Evolutionary conservation across 2,797 vertebrate species (phyloP), one percentile per base, ranked within the genome.

Genomic region (Onychomys arenicola): DNA sequence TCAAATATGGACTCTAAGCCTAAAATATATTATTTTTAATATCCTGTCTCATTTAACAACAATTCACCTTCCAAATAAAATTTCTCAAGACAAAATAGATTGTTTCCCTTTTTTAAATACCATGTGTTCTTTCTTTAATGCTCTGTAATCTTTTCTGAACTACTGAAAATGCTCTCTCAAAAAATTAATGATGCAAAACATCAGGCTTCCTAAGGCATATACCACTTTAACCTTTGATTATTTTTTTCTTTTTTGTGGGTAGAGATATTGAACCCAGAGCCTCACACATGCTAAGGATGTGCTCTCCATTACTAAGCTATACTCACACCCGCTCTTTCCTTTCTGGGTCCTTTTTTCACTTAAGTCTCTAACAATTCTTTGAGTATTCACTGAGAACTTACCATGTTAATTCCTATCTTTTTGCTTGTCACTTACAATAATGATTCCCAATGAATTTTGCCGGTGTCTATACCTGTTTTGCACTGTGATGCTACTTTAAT

Each of bases 51-150:
- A 34, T 65, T 46, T 83, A 77, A 76, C 40, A 92, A 61, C 17
- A 7, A 77, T 59, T 96, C 67, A 71, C 37, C 69, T 84, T 88
- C 65, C 87, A 94, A 89, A 94, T 57, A 78, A 96, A 71, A 84
- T 84, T 69, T 69, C 23, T 89, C n/a, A 69, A 55, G 52, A 27
- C 12, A 40, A 88, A 91, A 92, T 34, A 82, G 32, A 52, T 43
- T 55, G 67, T 4, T 1, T 63, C 21, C 67, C 49, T 9, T 63
- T 59, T 93, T 94, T 78, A 46, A n/a, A n/a, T 94, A 27, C 40
- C 63, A 34, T n/a, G 52, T 46, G 2, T 84, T 84, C 49, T 37
- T 49, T 86, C 57, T 71, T 78, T 84, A 78, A 63, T 84, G 55
- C 17, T 84, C 71, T 78, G 25, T 27, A 78, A 55, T 84, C 27